phyloP scores from a whole-genome alignment of 2,888 invertebrate genomes.

The Limnephilus marmoratus region DNA sequence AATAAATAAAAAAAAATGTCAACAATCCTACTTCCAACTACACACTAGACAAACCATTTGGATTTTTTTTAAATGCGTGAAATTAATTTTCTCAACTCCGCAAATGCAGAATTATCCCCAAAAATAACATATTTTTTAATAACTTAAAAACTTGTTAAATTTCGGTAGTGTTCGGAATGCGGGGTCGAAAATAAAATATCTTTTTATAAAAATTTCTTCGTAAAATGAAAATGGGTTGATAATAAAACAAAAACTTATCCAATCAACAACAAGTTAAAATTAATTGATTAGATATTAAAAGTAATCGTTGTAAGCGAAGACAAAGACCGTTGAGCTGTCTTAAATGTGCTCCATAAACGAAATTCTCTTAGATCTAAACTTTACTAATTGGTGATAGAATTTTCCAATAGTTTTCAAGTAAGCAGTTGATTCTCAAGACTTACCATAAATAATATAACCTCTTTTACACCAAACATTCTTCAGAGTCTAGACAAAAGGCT shows the following conservation, averaged over 20 bases:
- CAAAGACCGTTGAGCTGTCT: not conserved
- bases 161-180: no score
- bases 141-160: no score
- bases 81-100: no score
- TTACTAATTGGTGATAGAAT: not conserved
- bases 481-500: not conserved
- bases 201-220: no score
- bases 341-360: not conserved
- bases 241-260: not conserved
- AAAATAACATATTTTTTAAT: no score
- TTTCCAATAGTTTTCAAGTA: not conserved
- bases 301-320: not conserved
- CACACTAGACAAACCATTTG: no score
- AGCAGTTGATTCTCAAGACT: not conserved
- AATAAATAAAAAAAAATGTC: no score
- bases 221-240: no score
- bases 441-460: not conserved
- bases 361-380: not conserved
- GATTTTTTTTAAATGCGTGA: no score
- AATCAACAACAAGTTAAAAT: not conserved
- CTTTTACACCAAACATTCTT: not conserved
- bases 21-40: no score
- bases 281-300: not conserved
- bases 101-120: no score
- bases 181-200: no score